A percentile compares a stretch with the other conserved stretches of the same genome.
Conservation (phyloP, 2,888 invertebrate genomes). For the Uropetala carovei region DNA sequence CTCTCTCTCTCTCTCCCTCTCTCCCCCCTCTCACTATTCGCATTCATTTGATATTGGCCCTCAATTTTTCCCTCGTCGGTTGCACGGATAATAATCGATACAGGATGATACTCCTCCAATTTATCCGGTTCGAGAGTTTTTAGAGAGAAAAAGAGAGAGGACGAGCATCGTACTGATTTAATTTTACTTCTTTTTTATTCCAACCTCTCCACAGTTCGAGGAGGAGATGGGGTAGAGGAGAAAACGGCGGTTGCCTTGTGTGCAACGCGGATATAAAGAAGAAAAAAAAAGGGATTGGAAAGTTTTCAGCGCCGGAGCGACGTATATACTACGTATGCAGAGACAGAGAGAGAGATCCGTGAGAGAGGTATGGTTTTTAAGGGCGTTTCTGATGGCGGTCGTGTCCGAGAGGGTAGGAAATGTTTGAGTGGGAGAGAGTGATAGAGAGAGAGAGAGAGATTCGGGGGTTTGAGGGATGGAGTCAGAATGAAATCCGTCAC, state of each 20-base stretch:
- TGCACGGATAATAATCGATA: not conserved
- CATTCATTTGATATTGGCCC: conserved; percentile 51
- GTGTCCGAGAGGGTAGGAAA: not conserved
- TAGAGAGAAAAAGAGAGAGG: not conserved
- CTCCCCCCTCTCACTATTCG: not conserved
- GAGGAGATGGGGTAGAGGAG: too few species aligned
- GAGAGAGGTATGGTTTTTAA: not conserved
- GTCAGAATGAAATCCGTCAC: conserved; percentile 52
- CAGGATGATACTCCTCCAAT: not conserved
- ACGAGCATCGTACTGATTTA: not conserved
- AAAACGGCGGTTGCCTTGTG: too few species aligned
- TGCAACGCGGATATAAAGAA: too few species aligned
- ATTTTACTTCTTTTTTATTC: not conserved
- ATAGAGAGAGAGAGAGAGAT: not conserved
- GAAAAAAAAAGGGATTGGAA: too few species aligned
- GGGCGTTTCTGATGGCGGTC: not conserved
- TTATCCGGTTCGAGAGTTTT: not conserved
- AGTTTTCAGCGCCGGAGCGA: not conserved
- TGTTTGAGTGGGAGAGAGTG: not conserved
- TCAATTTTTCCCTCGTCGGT: conserved; percentile 26
- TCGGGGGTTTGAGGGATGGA: conserved; percentile 2
- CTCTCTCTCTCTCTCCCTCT: not conserved
- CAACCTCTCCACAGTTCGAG: too few species aligned
- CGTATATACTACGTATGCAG: not conserved
- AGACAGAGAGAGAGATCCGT: too few species aligned